phyloP scores from a whole-genome alignment of 2,888 invertebrate species.

The Lasioglossum leucozonium region DNA sequence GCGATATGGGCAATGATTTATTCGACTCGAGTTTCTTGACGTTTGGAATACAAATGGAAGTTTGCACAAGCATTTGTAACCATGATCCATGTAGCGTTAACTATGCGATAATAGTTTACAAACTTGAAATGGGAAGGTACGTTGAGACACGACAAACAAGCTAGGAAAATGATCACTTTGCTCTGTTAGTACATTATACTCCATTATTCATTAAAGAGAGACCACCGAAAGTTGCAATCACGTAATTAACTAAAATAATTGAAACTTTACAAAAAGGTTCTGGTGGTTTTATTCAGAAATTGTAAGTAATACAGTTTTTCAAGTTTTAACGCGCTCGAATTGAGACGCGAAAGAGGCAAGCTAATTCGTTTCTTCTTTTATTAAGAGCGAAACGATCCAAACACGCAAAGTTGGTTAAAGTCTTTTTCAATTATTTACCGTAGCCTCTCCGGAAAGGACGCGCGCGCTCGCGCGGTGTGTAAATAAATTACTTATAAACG shows the following conservation, averaged over 20 bases:
- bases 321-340: background rate
- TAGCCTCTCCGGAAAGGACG: background rate
- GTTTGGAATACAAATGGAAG: background rate
- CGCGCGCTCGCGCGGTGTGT: background rate
- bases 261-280: background rate
- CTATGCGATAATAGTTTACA: background rate
- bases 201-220: background rate
- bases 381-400: background rate
- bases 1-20: background rate
- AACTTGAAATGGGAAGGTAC: background rate
- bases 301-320: background rate
- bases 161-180: background rate
- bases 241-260: background rate
- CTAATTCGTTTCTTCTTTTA: background rate
- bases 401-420: background rate
- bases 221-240: background rate
- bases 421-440: background rate
- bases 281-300: background rate
- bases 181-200: background rate
- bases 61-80: background rate
- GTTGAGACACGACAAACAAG: background rate
- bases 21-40: background rate
- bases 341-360: background rate
- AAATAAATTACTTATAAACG: slow-evolving; percentile 4
- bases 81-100: background rate